Base-by-base conservation (phyloP, 2,888 invertebrate species). In the Agelastica alni region DNA sequence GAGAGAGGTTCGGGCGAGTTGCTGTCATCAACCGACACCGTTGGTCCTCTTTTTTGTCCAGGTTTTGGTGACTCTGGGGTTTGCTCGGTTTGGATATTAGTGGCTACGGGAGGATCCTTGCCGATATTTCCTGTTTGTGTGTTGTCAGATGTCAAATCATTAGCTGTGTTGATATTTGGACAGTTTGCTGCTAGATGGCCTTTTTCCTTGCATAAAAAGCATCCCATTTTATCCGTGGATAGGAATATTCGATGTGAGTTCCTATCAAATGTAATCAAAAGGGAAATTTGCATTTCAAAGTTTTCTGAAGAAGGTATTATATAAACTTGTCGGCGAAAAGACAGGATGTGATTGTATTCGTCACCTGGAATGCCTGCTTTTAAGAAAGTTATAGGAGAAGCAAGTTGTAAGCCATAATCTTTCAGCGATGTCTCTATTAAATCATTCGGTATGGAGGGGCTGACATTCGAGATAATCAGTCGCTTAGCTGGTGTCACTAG, bases 391-490 rank as follows among this genome's bases (percentile, higher is more conserved):
- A 59, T 56, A 10, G 59, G 51, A n/a, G 60, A 64, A 6, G 22
- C 7, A 6, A 22, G 1, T 7, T 22, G 22, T 22, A 22, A 22
- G 4, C 1, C 22, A 22, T 6, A 1, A 22, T 22, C 22, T 22
- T 22, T 7, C 22, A 22, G 22, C 10, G 14, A 7, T 26, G 32
- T 30, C 53, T 59, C 61, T 22, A 58, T 16, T 4, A 49, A 12
- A 5, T 51, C 28, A 51, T 64, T 56, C 1, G 60, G 62, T 18
- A 65, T 63, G 1, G 59, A 44, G 7, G 62, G 61, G 30, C 55
- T 53, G 0, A 67, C 63, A 46, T 67, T 68, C 16, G 65, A 68
- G 4, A 66, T 55, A 9, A 68, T 51, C 5, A 65, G 22, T 41
- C 60, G 49, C 45, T 60, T 48, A 1, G 63, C 51, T 36, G 55